Conservation (phyloP, 2,888 invertebrate species). For the Slavum lentiscoides region DNA sequence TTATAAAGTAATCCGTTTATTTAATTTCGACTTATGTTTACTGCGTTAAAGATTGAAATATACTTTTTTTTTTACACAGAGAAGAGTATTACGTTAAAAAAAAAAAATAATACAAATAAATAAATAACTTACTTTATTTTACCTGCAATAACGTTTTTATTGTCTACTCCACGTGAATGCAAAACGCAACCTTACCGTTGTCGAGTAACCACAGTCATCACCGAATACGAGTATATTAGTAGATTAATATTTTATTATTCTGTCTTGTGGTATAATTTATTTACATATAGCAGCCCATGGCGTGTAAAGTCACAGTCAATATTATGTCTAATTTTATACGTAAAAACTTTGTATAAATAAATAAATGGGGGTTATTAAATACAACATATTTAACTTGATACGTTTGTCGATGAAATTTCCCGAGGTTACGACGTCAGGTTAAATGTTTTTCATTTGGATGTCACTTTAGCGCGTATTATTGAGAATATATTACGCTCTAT, state of each 20-base stretch:
- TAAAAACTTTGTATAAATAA: neutral
- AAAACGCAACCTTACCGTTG: neutral
- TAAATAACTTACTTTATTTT: neutral
- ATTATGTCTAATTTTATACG: neutral
- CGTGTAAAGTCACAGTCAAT: neutral
- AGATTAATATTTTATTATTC: constrained; percentile 20
- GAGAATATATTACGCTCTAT: too few relatives aligned
- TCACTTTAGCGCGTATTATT: too few relatives aligned
- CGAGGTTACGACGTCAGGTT: too few relatives aligned
- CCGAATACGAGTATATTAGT: constrained; percentile 1
- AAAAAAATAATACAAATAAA: constrained; percentile 7
- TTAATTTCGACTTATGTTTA: too few relatives aligned
- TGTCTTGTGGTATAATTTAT: neutral
- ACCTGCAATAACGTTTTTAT: constrained; percentile 2
- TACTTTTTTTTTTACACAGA: too few relatives aligned
- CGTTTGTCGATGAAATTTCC: too few relatives aligned
- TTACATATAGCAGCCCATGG: neutral
- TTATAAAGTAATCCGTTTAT: too few relatives aligned
- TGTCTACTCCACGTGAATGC: neutral
- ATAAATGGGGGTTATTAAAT: too few relatives aligned
- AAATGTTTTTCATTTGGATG: too few relatives aligned
- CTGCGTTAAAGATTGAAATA: too few relatives aligned
- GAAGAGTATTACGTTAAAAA: neutral
- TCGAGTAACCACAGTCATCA: neutral
- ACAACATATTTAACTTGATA: too few relatives aligned